Percentiles rank a stretch among this genome's conserved stretches.
Conservation (phyloP, 2,797 vertebrate genomes). For the Crypturellus tataupa region DNA sequence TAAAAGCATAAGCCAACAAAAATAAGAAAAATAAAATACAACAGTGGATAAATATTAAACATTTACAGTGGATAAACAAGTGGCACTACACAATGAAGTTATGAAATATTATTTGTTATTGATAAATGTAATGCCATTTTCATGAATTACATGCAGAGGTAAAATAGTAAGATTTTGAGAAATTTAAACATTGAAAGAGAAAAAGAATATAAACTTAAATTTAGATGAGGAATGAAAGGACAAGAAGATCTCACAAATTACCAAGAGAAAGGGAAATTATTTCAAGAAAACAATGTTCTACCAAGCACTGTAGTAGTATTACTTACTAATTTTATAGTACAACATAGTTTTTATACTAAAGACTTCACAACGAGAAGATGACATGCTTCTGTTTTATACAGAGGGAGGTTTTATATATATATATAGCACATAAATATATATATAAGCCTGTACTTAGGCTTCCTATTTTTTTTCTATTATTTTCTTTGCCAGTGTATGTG, state of each 20-base stretch:
- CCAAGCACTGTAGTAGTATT: neutral
- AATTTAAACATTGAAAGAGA: neutral
- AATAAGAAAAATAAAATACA: neutral
- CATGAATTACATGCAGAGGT: neutral
- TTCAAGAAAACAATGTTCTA: neutral
- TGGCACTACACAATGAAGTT: neutral
- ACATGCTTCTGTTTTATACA: neutral
- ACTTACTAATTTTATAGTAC: neutral
- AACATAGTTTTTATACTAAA: neutral
- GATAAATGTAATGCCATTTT: neutral
- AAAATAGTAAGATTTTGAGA: neutral
- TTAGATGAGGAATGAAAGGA: neutral
- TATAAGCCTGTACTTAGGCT: neutral
- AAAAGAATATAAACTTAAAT: neutral
- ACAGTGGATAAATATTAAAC: neutral
- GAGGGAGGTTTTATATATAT: neutral
- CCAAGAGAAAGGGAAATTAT: neutral
- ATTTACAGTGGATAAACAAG: neutral
- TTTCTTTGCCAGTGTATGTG: neutral
- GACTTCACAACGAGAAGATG: neutral
- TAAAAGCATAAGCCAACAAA: neutral
- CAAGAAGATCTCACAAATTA: neutral
- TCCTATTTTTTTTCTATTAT: neutral
- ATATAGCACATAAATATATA: no score
- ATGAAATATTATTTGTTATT: neutral